phyloP scores from a whole-genome alignment of 2,888 invertebrate genomes.

The Parapristionchus giblindavisi region DNA sequence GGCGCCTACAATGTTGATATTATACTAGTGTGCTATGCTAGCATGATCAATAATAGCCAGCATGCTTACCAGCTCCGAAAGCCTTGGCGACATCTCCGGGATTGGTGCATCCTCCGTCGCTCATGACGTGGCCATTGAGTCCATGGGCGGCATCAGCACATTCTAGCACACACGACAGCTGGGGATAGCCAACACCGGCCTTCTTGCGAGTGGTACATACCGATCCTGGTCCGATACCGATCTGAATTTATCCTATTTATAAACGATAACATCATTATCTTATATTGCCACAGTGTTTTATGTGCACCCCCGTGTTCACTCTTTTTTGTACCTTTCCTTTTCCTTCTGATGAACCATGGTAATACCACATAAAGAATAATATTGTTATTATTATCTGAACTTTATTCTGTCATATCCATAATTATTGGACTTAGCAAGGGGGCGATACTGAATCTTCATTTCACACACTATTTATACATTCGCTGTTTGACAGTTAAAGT shows the following conservation, averaged over 20 bases:
- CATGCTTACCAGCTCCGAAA: conserved; percentile 82
- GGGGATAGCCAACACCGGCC: conserved; percentile 82
- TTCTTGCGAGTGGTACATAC: conserved; percentile 92
- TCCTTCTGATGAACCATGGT: too few species aligned
- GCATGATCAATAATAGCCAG: background rate
- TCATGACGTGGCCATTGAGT: conserved; percentile 90
- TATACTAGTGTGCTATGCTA: background rate
- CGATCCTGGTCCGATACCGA: conserved; percentile 87
- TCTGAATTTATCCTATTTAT: conserved; percentile 44
- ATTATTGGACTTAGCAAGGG: too few species aligned
- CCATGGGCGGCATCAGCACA: conserved; percentile 95
- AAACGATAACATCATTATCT: background rate
- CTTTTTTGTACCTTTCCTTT: too few species aligned
- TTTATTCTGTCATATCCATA: too few species aligned
- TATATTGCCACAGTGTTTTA: background rate
- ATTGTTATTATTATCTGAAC: too few species aligned
- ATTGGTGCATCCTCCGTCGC: conserved; percentile 93
- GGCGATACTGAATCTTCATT: too few species aligned
- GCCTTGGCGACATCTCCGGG: conserved; percentile 90
- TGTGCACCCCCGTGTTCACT: too few species aligned
- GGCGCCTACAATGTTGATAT: conserved; percentile 74
- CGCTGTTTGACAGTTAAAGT: too few species aligned
- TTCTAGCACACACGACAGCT: conserved; percentile 85
- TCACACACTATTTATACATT: too few species aligned
- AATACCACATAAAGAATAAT: too few species aligned